These are phyloP conservation scores for Lydus trimaculatus DNA, from an alignment of 2,888 invertebrate genomes.

Conservation along the genomic window DNA sequence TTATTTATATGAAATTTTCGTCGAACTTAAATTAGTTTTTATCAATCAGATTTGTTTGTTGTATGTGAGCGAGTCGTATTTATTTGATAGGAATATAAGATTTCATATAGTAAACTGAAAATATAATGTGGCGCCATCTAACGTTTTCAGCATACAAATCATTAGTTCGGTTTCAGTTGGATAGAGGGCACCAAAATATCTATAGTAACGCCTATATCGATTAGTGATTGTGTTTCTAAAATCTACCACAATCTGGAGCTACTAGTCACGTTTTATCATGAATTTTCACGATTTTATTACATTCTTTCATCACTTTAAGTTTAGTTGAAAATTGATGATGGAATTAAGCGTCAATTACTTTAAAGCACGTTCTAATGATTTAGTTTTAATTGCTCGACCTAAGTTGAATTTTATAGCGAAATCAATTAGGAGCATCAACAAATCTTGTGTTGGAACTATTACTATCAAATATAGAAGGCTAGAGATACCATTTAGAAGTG, in stretches of 20 bases:
- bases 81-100: too few species aligned
- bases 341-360: too few species aligned
- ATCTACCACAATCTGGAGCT: neutral
- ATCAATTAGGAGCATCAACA: too few species aligned
- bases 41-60: neutral
- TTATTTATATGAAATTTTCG: neutral
- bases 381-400: too few species aligned
- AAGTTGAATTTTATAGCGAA: too few species aligned
- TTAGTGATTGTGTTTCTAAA: neutral
- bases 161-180: neutral
- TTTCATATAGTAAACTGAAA: neutral
- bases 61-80: too few species aligned
- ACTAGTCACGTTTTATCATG: conserved; percentile 1
- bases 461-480: too few species aligned
- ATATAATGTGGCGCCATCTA: neutral
- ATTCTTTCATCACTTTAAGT: neutral
- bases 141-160: neutral
- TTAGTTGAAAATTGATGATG: neutral
- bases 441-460: too few species aligned
- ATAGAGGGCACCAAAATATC: neutral
- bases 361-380: too few species aligned
- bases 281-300: neutral
- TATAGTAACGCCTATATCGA: neutral
- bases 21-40: neutral
- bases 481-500: too few species aligned